A percentile compares a stretch with the other conserved stretches of the same genome.
Conservation (phyloP, 1,140 invertebrate genomes). For the Anagrus nilaparvatae region DNA sequence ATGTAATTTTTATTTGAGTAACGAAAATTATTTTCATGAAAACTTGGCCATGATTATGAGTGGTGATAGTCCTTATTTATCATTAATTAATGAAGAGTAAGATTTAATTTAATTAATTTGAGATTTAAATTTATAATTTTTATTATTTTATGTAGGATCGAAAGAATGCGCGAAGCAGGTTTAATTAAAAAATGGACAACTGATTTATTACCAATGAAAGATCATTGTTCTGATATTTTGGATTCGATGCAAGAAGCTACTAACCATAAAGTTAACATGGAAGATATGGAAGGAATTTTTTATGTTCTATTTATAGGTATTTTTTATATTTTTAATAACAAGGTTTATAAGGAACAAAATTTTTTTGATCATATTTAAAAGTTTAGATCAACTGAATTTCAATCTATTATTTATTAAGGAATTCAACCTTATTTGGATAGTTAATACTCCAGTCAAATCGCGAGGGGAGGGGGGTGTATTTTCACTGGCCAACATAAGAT, state of each 20-base stretch:
- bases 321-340: slow-evolving; percentile 8
- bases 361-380: too few relatives aligned
- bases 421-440: too few relatives aligned
- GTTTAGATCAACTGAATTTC: too few relatives aligned
- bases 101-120: slow-evolving; percentile 16
- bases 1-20: slow-evolving; percentile 60
- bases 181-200: slow-evolving; percentile 74
- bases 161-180: slow-evolving; percentile 71
- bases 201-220: slow-evolving; percentile 65
- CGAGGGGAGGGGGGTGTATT: too few relatives aligned
- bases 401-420: too few relatives aligned
- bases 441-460: too few relatives aligned
- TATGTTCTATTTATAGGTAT: slow-evolving; percentile 68
- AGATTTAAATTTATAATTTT: slow-evolving; percentile 2
- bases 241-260: slow-evolving; percentile 53
- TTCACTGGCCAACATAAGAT: too few relatives aligned
- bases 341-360: too few relatives aligned
- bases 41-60: slow-evolving; percentile 66
- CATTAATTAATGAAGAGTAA: slow-evolving; percentile 50
- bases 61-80: slow-evolving; percentile 61
- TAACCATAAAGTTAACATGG: slow-evolving; percentile 74
- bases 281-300: slow-evolving; percentile 85
- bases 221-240: slow-evolving; percentile 62
- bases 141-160: slow-evolving; percentile 47
- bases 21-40: slow-evolving; percentile 70